phyloP scores from a whole-genome alignment of 2,797 vertebrate genomes.

The Xiphophorus birchmanni region DNA sequence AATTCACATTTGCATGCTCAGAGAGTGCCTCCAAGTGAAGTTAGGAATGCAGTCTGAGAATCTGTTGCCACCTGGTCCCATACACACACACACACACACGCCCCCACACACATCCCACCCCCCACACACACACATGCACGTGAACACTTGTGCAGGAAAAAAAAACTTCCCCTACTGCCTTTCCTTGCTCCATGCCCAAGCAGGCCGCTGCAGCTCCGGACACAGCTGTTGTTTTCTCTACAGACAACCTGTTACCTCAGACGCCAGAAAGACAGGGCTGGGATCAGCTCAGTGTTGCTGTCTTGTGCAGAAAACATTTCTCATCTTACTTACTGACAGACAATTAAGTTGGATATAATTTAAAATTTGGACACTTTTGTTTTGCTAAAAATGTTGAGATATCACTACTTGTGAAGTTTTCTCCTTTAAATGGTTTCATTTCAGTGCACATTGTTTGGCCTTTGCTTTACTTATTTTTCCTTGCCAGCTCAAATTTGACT shows the following conservation, averaged over 20 bases:
- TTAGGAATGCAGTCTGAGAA: conserved; percentile 59
- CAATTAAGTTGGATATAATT: conserved; percentile 12
- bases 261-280: conserved; percentile 41
- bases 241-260: conserved; percentile 72
- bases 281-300: conserved; percentile 27
- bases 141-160: conserved; percentile 3
- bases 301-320: conserved; percentile 15
- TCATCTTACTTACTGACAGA: conserved; percentile 14
- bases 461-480: conserved; percentile 13
- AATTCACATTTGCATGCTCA: background rate
- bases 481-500: conserved; percentile 26
- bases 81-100: conserved; percentile 16
- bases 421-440: background rate
- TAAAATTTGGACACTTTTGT: background rate
- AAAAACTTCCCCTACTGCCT: conserved; percentile 19
- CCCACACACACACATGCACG: background rate
- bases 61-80: conserved; percentile 45
- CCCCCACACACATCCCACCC: too few species aligned
- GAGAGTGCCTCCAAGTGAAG: conserved; percentile 33
- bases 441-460: conserved; percentile 11
- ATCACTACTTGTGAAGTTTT: background rate
- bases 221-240: conserved; percentile 76
- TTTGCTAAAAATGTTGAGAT: background rate
- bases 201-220: conserved; percentile 53
- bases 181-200: conserved; percentile 44